A percentile compares a stretch with the other conserved stretches of the same genome.
phyloP scores from a whole-genome alignment of 2,888 invertebrate genomes.

The Drosophila testacea region DNA sequence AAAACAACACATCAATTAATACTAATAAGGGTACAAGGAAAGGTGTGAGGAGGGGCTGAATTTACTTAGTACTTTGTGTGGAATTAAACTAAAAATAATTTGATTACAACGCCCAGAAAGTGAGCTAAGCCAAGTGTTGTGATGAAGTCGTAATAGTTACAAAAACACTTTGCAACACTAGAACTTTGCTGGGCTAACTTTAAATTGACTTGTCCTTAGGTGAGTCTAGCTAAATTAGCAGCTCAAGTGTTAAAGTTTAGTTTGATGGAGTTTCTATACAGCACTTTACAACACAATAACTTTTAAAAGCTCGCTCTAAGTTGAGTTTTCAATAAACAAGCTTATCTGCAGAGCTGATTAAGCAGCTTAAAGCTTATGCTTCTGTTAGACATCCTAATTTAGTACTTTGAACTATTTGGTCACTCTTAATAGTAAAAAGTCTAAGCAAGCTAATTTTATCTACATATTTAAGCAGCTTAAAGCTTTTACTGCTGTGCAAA shows the following conservation, averaged over 20 bases:
- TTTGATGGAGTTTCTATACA: not conserved
- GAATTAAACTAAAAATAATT: constrained; percentile 66
- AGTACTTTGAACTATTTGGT: not conserved
- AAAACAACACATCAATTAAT: constrained; percentile 38
- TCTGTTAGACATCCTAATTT: too few species aligned
- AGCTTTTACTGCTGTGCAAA: constrained; percentile 2
- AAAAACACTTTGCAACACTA: not conserved
- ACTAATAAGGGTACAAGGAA: not conserved
- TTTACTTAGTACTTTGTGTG: constrained; percentile 33
- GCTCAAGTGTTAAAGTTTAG: too few species aligned
- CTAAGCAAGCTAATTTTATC: not conserved
- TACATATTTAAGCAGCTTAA: constrained; percentile 14
- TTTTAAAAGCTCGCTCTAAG: not conserved
- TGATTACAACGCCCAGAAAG: constrained; percentile 56
- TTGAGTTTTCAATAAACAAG: not conserved
- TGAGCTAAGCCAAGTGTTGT: constrained; percentile 60
- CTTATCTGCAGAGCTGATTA: not conserved
- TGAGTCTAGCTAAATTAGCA: too few species aligned
- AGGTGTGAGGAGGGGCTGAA: not conserved
- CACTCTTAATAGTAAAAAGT: constrained; percentile 2
- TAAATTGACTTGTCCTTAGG: not conserved
- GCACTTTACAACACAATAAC: not conserved
- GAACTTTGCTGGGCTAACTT: not conserved
- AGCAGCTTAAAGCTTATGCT: not conserved
- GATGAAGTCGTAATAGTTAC: not conserved